Conservation (phyloP, 1,140 invertebrate genomes). For the Cataglyphis hispanica region DNA sequence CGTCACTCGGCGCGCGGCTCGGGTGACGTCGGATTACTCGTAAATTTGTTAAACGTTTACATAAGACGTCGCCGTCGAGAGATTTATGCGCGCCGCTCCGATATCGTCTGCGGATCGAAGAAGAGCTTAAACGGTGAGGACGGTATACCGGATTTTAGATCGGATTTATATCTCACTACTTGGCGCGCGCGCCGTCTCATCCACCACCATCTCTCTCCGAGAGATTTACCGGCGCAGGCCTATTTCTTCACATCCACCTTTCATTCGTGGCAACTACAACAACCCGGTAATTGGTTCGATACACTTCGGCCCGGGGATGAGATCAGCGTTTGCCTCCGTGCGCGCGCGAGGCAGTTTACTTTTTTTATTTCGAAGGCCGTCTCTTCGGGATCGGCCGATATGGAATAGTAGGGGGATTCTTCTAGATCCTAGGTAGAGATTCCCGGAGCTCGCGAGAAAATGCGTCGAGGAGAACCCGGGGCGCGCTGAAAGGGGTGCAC, state of each 20-base stretch:
- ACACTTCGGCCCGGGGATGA: constrained; percentile 46
- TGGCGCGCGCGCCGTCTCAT: constrained; percentile 15
- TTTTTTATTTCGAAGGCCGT: constrained; percentile 44
- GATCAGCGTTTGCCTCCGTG: constrained; percentile 46
- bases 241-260: constrained; percentile 72
- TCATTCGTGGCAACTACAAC: constrained; percentile 59
- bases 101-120: background rate
- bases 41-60: constrained; percentile 56
- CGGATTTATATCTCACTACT: too few relatives aligned
- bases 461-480: too few relatives aligned
- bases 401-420: background rate
- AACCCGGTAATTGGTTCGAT: constrained; percentile 68
- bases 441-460: background rate
- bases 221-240: constrained; percentile 23
- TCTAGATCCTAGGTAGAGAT: background rate
- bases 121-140: background rate
- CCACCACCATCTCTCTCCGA: constrained; percentile 28
- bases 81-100: constrained; percentile 18
- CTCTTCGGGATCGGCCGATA: background rate
- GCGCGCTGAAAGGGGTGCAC: background rate
- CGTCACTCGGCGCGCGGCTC: background rate
- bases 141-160: background rate
- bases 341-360: too few relatives aligned
- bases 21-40: constrained; percentile 35
- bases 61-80: constrained; percentile 27